Base-by-base conservation (phyloP, 1,140 invertebrate species). In the Leptopilina boulardi region DNA sequence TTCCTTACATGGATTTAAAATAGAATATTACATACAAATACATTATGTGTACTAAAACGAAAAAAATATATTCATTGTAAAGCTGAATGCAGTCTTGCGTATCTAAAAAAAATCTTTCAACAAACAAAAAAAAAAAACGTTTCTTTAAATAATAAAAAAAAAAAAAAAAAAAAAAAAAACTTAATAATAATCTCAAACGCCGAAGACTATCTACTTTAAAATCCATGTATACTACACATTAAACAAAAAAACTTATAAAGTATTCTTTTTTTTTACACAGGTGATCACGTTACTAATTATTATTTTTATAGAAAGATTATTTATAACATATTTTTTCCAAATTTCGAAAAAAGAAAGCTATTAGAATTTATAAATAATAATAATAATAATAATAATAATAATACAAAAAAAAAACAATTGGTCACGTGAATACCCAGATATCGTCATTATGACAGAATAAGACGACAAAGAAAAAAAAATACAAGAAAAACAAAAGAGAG, bases 61-160 rank as follows among this genome's bases (percentile, higher is more conserved):
- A 86, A 88, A 85, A 74, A 85, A 77, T 81, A 80, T 84, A 87
- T 84, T 79, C 66, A 51, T 74, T 66, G 82, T 82, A 87, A 87
- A 87, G 85, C 85, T 87, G 84, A 82, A 86, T 85, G 81, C 85
- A 89, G 85, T 82, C 83, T 85, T 83, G 80, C 79, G 75, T 83
- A 84, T 73, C 81, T 84, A 83, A 79, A 70, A 79, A 77, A 80
- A 83, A 71, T 73, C 74, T 47, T 77, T 77, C 19, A 70, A 71
- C 19, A 70, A 71, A n/a, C 23, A 66, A 66, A 66, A 66, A 30
- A 26, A 21, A 21, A 23, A 11, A 30, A 66, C 23, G 21, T 38
- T 38, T 38, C n/a, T n/a, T n/a, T n/a, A n/a, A n/a, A n/a, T n/a
- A n/a, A n/a, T n/a, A n/a, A n/a, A n/a, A n/a, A n/a, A n/a, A 70